Base-by-base conservation (phyloP, 2,888 invertebrate species). In the Diploptera punctata region DNA sequence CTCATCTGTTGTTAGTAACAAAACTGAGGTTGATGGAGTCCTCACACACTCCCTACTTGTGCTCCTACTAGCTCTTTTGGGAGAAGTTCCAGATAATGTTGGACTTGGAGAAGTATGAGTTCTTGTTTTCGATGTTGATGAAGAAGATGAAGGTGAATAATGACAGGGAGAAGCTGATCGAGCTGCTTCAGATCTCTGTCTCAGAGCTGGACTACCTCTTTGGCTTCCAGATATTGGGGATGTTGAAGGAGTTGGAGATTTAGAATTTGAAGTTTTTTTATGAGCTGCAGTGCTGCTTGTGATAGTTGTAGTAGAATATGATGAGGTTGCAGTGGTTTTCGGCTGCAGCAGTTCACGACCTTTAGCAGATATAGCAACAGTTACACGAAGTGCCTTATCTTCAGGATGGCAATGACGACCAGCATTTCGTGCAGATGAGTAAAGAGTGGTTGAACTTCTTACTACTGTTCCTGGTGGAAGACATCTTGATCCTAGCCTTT, bases 381-480 rank as follows among this genome's bases (percentile, higher is more conserved):
- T 82, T 1, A 85, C 83, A 68, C 84, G 85, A 43, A 84, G 72
- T 0, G 81, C 79, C 77, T 85, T 86, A 24, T 82, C 83, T 73
- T 82, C 81, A 18, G 75, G 71, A 62, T 73, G 43, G 33, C 19
- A 52, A 3, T 31, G 60, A 13, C 26, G 62, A 0, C 76, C 75
- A 10, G 79, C 72, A 72, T 79, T 80, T 67, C 77, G 77, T 4
- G 75, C 73, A 0, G 85, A 83, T 16, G 83, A 80, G 73, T 83
- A 81, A 10, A 82, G 74, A 5, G 83, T 80, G 21, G 82, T 82
- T 4, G 83, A 81, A 76, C 81, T 85, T 76, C 83, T 86, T 19
- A 83, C 79, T 1, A 81, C 79, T 0, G 82, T 81, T 31, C 83
- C 83, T 1, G 81, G 75, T 1, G 81, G 79, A 13, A 79, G 65